Base-by-base conservation (phyloP, 2,113 vertebrate species). In the Trachemys scripta region DNA sequence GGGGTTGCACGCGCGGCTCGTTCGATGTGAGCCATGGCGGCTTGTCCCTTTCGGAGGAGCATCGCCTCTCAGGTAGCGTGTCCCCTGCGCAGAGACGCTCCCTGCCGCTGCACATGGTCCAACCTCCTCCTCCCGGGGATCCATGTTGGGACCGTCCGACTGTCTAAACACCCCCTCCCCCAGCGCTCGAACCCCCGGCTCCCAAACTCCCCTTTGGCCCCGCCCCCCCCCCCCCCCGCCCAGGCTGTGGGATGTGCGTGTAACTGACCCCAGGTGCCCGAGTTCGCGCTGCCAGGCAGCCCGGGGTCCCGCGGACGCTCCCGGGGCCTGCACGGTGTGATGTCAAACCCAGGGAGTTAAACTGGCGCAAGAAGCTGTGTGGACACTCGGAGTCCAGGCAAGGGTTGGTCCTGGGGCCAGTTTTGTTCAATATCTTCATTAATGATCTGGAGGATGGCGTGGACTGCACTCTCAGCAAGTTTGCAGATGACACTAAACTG, bases 31-130 rank as follows among this genome's bases (percentile, higher is more conserved):
- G 72, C 13, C 11, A 99, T 99, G 99, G 99, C 99, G 31, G 92
- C 82, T 0, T 98, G 98, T 35, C 95, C 97, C 14, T 99, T 99
- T 84, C 98, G 99, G 80, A 98, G 98, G 81, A 98, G 85, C 20
- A 99, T 99, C 38, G 99, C 99, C 11, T 93, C 85, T 5, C 99
- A 99, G 99, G 99, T 99, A 99, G 54, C 1, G 25, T 1, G 29
- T 47, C 81, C 1, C 19, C 7, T 19, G 13, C 24, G 11, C 54
- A 11, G 35, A 42, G 35, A 69, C 9, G 6, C 1, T 7, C 57
- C 31, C 35, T 13, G 8, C 4, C 1, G 1, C 1, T 1, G 50
- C 29, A 1, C n/a, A 13, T 0, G 2, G 22, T 17, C 13, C 0
- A 1, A 1, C 5, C 16, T 6, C 10, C 3, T 14, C 13, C 50